These are phyloP conservation scores for Entomobrya proxima DNA, from an alignment of 2,888 invertebrate species.

Conservation along the genomic window DNA sequence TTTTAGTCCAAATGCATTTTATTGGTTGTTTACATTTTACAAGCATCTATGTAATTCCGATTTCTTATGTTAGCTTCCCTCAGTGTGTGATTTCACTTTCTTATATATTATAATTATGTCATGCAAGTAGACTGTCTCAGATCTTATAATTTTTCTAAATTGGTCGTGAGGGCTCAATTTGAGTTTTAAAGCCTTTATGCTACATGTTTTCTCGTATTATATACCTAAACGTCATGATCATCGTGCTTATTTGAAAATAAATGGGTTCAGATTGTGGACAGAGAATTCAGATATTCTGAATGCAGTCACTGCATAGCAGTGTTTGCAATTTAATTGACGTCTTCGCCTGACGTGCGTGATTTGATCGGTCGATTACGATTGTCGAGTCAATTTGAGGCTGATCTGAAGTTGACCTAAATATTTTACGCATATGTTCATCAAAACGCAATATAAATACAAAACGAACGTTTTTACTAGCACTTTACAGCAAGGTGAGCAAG, in stretches of 20 bases:
- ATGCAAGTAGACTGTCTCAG: conserved; percentile 20
- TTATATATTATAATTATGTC: conserved; percentile 21
- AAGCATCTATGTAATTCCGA: no score
- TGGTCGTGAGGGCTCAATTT: conserved; percentile 47
- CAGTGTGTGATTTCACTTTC: conserved; percentile 33
- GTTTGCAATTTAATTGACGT: no score
- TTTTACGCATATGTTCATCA: background rate
- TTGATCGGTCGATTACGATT: no score
- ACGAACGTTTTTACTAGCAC: background rate
- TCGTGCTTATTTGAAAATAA: background rate
- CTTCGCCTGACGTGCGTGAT: no score
- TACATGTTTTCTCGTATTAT: background rate
- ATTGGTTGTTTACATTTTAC: conserved; percentile 39
- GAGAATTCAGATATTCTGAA: no score
- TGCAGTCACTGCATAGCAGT: no score
- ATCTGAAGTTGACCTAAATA: conserved; percentile 37
- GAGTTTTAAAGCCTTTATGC: background rate
- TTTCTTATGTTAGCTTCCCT: conserved; percentile 9
- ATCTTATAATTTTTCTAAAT: conserved; percentile 57
- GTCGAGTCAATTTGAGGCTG: background rate
- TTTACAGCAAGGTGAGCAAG: conserved; percentile 49
- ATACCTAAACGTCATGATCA: background rate
- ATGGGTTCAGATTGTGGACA: no score
- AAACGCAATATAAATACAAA: background rate
- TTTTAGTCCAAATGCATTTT: no score